These are phyloP conservation scores for Pipistrellus kuhlii DNA, from an alignment of 2,797 vertebrate genomes.

Conservation along the genomic window DNA sequence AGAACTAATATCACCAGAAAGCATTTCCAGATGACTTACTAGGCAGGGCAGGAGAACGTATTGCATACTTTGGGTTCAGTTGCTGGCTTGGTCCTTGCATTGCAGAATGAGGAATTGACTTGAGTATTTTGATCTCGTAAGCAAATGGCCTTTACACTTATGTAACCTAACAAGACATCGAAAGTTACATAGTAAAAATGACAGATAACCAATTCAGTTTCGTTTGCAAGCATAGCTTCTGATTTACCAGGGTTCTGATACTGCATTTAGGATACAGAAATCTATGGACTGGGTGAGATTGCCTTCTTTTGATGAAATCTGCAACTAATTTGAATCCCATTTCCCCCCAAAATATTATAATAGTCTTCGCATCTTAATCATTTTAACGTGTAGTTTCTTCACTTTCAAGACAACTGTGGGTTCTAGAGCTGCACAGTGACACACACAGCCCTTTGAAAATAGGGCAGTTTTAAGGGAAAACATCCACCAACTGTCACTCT, in stretches of 20 bases:
- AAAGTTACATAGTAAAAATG: constrained; percentile 19
- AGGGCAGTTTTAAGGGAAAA: background rate
- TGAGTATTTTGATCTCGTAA: constrained; percentile 93
- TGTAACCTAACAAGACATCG: constrained; percentile 89
- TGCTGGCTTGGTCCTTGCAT: constrained; percentile 89
- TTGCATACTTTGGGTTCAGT: constrained; percentile 94
- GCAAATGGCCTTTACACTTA: constrained; percentile 94
- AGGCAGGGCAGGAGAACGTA: constrained; percentile 94
- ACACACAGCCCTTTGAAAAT: constrained; percentile 2
- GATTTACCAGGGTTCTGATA: background rate
- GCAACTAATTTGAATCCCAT: background rate
- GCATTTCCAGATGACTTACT: constrained; percentile 89
- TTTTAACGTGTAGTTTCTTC: constrained; percentile 5
- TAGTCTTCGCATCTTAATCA: background rate
- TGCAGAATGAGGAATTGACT: constrained; percentile 95
- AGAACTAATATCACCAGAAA: background rate
- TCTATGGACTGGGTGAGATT: background rate
- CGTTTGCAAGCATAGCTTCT: background rate
- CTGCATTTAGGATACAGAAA: background rate
- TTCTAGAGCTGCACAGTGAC: background rate
- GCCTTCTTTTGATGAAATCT: constrained; percentile 19
- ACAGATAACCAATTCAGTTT: background rate
- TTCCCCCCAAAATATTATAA: background rate
- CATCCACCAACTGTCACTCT: background rate
- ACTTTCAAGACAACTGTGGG: background rate